Evolutionary conservation across 2,888 invertebrate species (phyloP), one percentile per base, ranked within the genome.

Genomic region (Lochmaea capreae): DNA sequence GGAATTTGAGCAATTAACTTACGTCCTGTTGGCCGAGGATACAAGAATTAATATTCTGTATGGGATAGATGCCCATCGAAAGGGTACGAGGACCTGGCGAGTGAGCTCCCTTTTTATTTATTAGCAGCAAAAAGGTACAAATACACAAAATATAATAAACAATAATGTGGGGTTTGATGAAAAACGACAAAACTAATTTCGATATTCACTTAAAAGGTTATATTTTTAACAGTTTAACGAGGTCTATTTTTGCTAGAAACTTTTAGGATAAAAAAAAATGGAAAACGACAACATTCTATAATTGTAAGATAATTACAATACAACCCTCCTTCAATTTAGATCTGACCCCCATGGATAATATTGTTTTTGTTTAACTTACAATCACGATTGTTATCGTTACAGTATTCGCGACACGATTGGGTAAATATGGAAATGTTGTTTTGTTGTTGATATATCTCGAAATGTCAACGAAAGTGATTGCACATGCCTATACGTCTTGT

Each of bases 41-140:
- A 90, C 92, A 92, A 88, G 96, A 96, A 90, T 93, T 93, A 90
- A 96, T 90, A 89, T 93, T 92, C 90, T 95, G 94, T 88, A 95
- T 94, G 87, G 95, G 96, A 90, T 93, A 96, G 87, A 94, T 92
- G 86, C 96, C 96, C 94, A 95, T 94, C 84, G 95, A 94, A 84
- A 95, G 92, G 87, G 94, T 93, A 88, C 96, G 93, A 88, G 95
- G 95, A 90, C 95, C 95, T 88, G 96, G 96, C 89, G 96, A 96
- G 89, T 95, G 95, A 86, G 95, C 93, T 89, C 96, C 96, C 96
- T 96, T 77, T 72, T 71, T 74, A 74, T 75, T 89, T 74, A 75
- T 75, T 89, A 89, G 91, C 91, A 89, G 89, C 89, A 88, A 86
- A 87, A 88, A 87, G 11, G 65, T 59, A 77, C 79, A 85, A 86